Conservation (phyloP, 2,797 vertebrate species). For the Phalloptychus januarius region DNA sequence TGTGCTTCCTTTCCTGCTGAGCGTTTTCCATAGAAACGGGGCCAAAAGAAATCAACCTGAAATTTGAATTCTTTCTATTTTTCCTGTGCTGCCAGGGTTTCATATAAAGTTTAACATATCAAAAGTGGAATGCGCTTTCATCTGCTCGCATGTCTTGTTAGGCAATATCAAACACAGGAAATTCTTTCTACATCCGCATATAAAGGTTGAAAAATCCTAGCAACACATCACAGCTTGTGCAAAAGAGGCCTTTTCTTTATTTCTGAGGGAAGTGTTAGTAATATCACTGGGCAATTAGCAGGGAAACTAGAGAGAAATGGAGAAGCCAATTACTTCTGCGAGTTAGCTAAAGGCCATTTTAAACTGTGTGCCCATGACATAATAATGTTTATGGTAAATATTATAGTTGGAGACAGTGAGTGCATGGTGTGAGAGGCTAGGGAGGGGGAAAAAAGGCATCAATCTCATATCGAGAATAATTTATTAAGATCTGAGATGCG, state of each 20-base stretch:
- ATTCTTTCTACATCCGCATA: constrained; percentile 66
- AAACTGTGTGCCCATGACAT: constrained; percentile 92
- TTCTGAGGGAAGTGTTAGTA: constrained; percentile 80
- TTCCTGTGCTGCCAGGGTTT: constrained; percentile 60
- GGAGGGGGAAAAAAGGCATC: constrained; percentile 80
- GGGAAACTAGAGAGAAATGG: constrained; percentile 86
- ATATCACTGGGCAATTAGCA: constrained; percentile 86
- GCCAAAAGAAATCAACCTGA: constrained; percentile 69
- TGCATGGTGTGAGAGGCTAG: constrained; percentile 81
- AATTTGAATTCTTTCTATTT: constrained; percentile 69
- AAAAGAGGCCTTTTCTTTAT: constrained; percentile 77
- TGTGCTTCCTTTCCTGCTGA: constrained; percentile 43
- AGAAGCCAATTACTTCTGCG: constrained; percentile 88
- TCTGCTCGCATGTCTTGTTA: constrained; percentile 69
- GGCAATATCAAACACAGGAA: constrained; percentile 70
- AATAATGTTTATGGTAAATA: constrained; percentile 93
- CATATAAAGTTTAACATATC: constrained; percentile 73
- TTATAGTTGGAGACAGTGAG: constrained; percentile 86
- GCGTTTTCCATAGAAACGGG: constrained; percentile 59
- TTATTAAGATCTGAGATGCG: constrained; percentile 89
- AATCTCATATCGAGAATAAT: constrained; percentile 88
- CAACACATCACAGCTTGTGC: constrained; percentile 72
- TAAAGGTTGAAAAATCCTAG: constrained; percentile 72
- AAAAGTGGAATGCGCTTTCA: constrained; percentile 70
- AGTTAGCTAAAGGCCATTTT: constrained; percentile 91